phyloP scores from a whole-genome alignment of 92 coral and sea anemone genomes.

The Paragorgia papillata region DNA sequence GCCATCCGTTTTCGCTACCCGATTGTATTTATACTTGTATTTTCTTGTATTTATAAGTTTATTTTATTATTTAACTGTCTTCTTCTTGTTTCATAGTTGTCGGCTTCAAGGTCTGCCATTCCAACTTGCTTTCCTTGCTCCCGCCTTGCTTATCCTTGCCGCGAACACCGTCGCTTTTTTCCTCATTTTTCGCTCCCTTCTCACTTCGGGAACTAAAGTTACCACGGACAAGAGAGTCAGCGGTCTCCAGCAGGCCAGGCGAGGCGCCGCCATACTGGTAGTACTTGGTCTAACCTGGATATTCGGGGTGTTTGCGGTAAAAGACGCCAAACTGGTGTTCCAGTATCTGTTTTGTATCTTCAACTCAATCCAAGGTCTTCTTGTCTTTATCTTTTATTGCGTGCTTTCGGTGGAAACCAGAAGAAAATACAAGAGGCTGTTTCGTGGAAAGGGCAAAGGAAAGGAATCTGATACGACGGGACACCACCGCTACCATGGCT shows the following conservation, averaged over 20 bases:
- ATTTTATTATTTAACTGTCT: too few relatives aligned
- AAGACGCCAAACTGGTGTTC: slow-evolving; percentile 49
- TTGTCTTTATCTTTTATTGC: slow-evolving; percentile 57
- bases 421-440: slow-evolving; percentile 19
- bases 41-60: too few relatives aligned
- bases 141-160: slow-evolving; percentile 40
- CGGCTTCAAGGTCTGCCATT: slow-evolving; percentile 55
- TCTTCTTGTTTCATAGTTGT: slow-evolving; percentile 35
- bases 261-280: slow-evolving; percentile 53
- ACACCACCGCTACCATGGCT: background rate
- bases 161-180: slow-evolving; percentile 41
- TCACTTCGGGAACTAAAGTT: slow-evolving; percentile 22
- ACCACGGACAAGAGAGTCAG: slow-evolving; percentile 50
- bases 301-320: slow-evolving; percentile 52
- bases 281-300: slow-evolving; percentile 56
- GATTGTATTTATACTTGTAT: too few relatives aligned
- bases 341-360: slow-evolving; percentile 59
- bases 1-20: too few relatives aligned
- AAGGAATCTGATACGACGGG: background rate
- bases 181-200: slow-evolving; percentile 42
- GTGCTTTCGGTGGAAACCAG: slow-evolving; percentile 1
- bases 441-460: slow-evolving; percentile 1
- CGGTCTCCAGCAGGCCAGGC: slow-evolving; percentile 46
- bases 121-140: slow-evolving; percentile 44
- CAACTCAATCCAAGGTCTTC: slow-evolving; percentile 58